These are phyloP conservation scores for Acanthornis magna DNA, from an alignment of 2,797 vertebrate genomes.

Conservation along the genomic window DNA sequence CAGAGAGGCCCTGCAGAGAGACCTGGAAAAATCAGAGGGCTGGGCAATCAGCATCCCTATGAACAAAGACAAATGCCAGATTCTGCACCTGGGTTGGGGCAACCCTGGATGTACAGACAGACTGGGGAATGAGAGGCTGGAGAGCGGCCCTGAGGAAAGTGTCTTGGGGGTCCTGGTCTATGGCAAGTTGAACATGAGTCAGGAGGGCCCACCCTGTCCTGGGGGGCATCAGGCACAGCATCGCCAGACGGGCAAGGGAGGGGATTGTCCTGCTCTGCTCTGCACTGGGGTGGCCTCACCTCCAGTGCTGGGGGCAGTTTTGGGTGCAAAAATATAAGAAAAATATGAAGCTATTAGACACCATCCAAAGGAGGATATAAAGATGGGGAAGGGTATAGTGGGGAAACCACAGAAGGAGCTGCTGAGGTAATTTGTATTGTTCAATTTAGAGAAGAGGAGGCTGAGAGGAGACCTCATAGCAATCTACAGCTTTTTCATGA, in stretches of 20 bases:
- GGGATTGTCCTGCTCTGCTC: neutral
- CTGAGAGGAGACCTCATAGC: neutral
- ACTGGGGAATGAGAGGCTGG: neutral
- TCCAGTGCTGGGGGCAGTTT: neutral
- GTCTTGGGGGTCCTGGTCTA: neutral
- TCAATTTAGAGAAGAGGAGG: neutral
- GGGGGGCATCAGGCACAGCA: neutral
- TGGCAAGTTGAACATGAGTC: neutral
- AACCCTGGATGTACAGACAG: neutral
- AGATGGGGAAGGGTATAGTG: neutral
- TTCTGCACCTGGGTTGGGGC: neutral
- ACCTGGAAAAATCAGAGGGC: neutral
- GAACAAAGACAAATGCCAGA: neutral
- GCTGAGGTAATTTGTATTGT: neutral
- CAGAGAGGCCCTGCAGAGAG: neutral
- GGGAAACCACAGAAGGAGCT: neutral
- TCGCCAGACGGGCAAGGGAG: neutral
- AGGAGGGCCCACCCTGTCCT: rapidly evolving
- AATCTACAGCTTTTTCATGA: neutral
- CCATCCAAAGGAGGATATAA: neutral
- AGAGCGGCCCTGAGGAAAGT: neutral
- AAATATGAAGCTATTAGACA: neutral
- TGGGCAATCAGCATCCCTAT: neutral
- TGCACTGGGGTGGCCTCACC: neutral
- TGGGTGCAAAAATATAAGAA: neutral